Base-by-base conservation (phyloP, 2,113 vertebrate species). In the Ancistrus triradiatus region DNA sequence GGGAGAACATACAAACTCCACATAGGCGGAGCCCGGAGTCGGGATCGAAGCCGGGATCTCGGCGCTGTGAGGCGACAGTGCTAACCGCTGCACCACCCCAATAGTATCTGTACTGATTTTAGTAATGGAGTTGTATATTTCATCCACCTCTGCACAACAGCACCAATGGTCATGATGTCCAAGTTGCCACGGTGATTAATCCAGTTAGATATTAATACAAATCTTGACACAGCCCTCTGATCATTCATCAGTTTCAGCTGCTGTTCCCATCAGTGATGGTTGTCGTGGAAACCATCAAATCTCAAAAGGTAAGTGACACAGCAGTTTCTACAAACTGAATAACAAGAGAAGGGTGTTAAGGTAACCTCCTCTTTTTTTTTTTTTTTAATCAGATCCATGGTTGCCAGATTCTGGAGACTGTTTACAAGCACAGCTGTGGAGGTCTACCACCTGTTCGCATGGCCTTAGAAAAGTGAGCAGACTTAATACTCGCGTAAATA, bases 181-280 rank as follows among this genome's bases (percentile, higher is more conserved):
- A n/a, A n/a, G n/a, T n/a, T n/a, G n/a, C n/a, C n/a, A n/a, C n/a
- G n/a, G n/a, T n/a, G n/a, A n/a, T n/a, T n/a, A n/a, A n/a, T n/a
- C n/a, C n/a, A n/a, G n/a, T n/a, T n/a, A n/a, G n/a, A n/a, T n/a
- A n/a, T n/a, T n/a, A n/a, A n/a, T n/a, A n/a, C n/a, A n/a, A n/a
- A n/a, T n/a, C n/a, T n/a, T n/a, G n/a, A n/a, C n/a, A n/a, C n/a
- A n/a, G n/a, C n/a, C n/a, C n/a, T n/a, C n/a, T n/a, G n/a, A n/a
- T n/a, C n/a, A n/a, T n/a, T 63, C 74, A 74, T 18, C 70, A 98
- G 96, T 98, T 99, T 75, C 96, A 99, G 81, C 81, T 99, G 78
- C 92, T 99, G 69, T 99, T 99, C 40, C 96, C 95, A 2, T 98
- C 96, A 3, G 90, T 98, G 57, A 96, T 97, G 93, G 88, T 95